Evolutionary conservation across 2,797 vertebrate genomes (phyloP).

Genomic region (Cossypha polioptera): DNA sequence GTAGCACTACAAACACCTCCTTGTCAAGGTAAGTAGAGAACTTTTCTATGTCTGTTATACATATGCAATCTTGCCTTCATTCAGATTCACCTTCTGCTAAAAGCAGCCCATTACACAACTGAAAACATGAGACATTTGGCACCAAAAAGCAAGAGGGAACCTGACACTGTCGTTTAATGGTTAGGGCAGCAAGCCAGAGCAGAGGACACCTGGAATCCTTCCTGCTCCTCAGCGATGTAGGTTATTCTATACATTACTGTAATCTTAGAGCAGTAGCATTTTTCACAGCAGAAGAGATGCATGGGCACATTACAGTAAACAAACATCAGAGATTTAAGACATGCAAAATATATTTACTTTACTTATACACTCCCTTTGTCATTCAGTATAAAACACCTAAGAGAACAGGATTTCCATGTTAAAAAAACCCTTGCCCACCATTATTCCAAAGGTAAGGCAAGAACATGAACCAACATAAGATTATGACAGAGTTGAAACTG

Average conservation of each 20-base stretch:
- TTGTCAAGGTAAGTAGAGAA: neutral
- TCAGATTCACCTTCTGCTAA: neutral
- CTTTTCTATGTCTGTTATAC: neutral
- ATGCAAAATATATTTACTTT: neutral
- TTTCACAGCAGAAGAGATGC: neutral
- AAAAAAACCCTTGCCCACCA: neutral
- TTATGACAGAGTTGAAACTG: neutral
- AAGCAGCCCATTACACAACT: neutral
- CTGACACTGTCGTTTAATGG: neutral
- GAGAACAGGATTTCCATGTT: neutral
- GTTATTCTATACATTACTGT: neutral
- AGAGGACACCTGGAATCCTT: neutral
- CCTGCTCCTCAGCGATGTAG: neutral
- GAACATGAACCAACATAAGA: neutral
- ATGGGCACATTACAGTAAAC: neutral
- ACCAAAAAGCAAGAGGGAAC: slow-evolving; percentile 6
- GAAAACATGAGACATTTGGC: neutral
- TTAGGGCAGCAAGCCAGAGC: neutral
- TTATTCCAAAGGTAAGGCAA: neutral
- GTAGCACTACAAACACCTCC: neutral
- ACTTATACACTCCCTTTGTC: neutral
- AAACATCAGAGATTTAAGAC: neutral
- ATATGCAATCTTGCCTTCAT: neutral
- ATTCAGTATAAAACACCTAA: neutral
- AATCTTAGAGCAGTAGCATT: neutral